Conservation (phyloP, 2,113 vertebrate species). For the Dasypus novemcinctus region DNA sequence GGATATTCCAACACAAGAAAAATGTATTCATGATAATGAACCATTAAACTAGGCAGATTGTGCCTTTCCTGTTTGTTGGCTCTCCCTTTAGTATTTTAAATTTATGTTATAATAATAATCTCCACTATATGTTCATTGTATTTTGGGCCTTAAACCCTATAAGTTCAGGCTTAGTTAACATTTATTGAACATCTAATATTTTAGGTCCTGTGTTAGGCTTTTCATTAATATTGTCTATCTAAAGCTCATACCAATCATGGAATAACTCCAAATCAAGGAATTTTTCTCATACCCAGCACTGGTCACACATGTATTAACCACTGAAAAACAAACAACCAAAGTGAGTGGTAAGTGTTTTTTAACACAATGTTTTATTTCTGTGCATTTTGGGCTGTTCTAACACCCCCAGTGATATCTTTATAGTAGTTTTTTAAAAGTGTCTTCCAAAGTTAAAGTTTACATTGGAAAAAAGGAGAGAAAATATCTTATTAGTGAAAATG, state of each 20-base stretch:
- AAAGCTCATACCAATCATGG: background rate
- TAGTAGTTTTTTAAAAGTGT: background rate
- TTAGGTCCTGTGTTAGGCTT: background rate
- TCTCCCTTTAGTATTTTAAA: background rate
- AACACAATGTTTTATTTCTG: conserved; percentile 9
- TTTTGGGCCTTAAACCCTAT: background rate
- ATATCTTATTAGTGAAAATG: background rate
- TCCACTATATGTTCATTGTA: background rate
- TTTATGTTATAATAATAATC: background rate
- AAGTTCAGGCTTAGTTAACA: background rate
- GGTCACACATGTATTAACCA: background rate
- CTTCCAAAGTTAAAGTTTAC: conserved; percentile 12
- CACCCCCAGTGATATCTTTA: background rate
- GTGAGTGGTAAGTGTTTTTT: background rate
- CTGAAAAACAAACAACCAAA: conserved; percentile 16
- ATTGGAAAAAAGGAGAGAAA: background rate
- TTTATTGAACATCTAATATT: background rate
- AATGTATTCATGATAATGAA: background rate
- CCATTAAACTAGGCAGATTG: background rate
- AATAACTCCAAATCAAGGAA: background rate
- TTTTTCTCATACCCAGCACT: background rate
- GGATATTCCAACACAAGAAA: background rate
- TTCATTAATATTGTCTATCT: background rate
- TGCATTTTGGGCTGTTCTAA: background rate
- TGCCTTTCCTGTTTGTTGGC: background rate